Evolutionary conservation across 2,888 invertebrate genomes (phyloP).

Genomic region (Nasonia oneida): DNA sequence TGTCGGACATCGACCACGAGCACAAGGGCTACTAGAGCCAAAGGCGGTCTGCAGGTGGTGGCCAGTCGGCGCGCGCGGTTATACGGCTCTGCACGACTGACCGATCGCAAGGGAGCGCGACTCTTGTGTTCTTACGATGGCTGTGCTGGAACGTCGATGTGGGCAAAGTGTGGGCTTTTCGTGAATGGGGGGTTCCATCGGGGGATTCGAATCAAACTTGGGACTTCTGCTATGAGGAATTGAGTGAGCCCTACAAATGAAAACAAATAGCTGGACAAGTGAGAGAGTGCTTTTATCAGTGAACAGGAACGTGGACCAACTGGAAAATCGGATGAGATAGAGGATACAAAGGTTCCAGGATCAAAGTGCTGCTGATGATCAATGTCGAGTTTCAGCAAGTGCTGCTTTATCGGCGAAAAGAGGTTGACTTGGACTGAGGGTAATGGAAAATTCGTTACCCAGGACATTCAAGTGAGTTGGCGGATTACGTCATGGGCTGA

Average conservation of each 20-base stretch:
- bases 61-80: conserved; percentile 23
- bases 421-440: neutral
- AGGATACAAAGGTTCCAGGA: neutral
- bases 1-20: conserved; percentile 65
- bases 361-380: neutral
- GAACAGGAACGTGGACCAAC: neutral
- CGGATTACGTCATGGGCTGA: conserved; percentile 37
- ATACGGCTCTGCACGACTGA: conserved; percentile 18
- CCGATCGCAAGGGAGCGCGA: conserved; percentile 12
- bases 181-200: neutral
- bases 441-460: neutral
- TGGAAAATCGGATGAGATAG: neutral
- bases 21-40: conserved; percentile 8
- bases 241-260: neutral
- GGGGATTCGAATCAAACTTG: no score
- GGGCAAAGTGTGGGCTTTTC: neutral
- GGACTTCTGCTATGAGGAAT: no score
- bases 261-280: neutral
- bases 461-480: neutral
- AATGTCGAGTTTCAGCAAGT: neutral
- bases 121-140: neutral
- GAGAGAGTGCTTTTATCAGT: neutral
- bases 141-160: neutral
- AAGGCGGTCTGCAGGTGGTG: conserved; percentile 31
- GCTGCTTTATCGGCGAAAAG: neutral